phyloP scores from a whole-genome alignment of 2,888 invertebrate species.

The Neuroscelio doddi region DNA sequence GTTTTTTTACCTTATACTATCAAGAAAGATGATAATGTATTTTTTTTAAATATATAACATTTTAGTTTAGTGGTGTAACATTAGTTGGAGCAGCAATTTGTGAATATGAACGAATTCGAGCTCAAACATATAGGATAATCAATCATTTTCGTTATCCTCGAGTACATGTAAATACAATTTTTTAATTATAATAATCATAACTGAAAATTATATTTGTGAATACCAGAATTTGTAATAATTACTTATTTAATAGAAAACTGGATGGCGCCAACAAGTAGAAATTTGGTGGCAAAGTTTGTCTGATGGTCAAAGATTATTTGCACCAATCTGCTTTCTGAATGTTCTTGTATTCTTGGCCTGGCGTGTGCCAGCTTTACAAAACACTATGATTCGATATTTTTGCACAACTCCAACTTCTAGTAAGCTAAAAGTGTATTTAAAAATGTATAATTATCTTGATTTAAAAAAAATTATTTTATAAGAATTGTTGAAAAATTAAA shows the following conservation, averaged over 20 bases:
- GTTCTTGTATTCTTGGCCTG: constrained; percentile 86
- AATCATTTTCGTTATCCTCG: constrained; percentile 49
- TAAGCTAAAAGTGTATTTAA: constrained; percentile 72
- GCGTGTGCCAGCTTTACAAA: constrained; percentile 82
- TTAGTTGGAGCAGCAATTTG: constrained; percentile 86
- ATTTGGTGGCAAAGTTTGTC: constrained; percentile 83
- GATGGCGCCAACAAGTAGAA: constrained; percentile 63
- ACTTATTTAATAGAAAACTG: constrained; percentile 55
- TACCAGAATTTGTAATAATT: neutral
- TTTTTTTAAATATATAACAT: constrained; percentile 19
- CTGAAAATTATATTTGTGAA: neutral
- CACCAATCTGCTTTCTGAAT: constrained; percentile 86
- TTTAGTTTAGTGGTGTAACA: constrained; percentile 80
- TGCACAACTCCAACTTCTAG: constrained; percentile 84
- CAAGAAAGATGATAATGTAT: no score
- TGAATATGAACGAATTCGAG: constrained; percentile 85
- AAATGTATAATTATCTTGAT: neutral
- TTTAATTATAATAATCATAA: no score
- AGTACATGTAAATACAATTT: constrained; percentile 51
- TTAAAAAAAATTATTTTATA: constrained; percentile 4
- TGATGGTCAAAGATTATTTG: constrained; percentile 85
- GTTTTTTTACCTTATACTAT: no score
- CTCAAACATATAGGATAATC: constrained; percentile 53
- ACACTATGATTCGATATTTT: constrained; percentile 88
- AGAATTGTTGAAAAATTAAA: no score